Conservation (phyloP, 1,140 invertebrate genomes). For the Drosophila pseudoobscura region DNA sequence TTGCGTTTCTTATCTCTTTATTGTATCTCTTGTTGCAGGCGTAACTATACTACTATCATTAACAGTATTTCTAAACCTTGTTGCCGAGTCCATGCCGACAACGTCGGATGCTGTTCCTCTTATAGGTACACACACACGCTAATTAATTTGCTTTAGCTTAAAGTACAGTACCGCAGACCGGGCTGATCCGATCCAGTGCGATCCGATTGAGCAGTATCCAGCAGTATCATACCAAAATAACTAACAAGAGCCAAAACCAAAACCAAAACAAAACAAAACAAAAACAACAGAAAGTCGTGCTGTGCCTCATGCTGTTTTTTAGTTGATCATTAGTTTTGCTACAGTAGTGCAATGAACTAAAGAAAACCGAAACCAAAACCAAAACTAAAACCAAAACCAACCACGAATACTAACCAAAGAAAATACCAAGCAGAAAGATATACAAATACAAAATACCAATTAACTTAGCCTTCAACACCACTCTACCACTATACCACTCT, state of each 20-base stretch:
- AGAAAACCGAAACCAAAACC: conserved; percentile 35
- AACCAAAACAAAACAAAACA: conserved; percentile 3
- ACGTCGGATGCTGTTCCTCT: conserved; percentile 93
- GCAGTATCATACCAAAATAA: conserved; percentile 30
- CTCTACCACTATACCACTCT: neutral
- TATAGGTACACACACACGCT: conserved; percentile 85
- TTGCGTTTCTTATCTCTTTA: conserved; percentile 71
- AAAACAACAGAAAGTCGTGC: conserved; percentile 39
- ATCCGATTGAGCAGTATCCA: conserved; percentile 23
- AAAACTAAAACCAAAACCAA: conserved; percentile 30
- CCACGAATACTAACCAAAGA: conserved; percentile 53
- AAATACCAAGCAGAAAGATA: conserved; percentile 22
- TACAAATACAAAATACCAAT: conserved; percentile 67
- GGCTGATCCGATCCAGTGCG: conserved; percentile 8
- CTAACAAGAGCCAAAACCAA: conserved; percentile 27
- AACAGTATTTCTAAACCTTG: conserved; percentile 98
- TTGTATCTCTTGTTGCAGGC: conserved; percentile 87
- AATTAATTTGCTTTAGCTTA: conserved; percentile 55
- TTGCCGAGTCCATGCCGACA: conserved; percentile 95
- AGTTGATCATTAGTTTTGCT: conserved; percentile 77
- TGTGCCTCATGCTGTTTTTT: conserved; percentile 65
- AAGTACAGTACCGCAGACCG: conserved; percentile 10
- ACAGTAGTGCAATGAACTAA: conserved; percentile 75
- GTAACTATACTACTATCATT: conserved; percentile 99
- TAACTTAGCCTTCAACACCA: conserved; percentile 48